These are phyloP conservation scores for Napeogenes sylphis DNA, from an alignment of 2,888 invertebrate genomes.

Conservation along the genomic window DNA sequence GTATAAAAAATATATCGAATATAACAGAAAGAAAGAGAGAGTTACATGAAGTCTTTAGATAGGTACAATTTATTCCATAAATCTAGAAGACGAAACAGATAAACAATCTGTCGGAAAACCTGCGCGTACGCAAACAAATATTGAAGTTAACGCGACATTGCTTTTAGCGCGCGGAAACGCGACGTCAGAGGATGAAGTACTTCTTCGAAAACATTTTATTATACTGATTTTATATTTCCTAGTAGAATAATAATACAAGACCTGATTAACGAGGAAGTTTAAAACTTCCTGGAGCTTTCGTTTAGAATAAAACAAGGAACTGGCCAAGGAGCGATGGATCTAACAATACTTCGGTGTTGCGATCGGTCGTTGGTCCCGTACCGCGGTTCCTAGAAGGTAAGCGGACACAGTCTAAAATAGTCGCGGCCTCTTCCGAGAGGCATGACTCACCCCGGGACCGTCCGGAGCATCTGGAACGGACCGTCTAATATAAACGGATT, in stretches of 20 bases:
- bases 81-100: slow-evolving; percentile 37
- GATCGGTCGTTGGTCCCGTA: slow-evolving; percentile 74
- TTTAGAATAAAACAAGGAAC: slow-evolving; percentile 61
- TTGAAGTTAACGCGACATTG: slow-evolving; percentile 28
- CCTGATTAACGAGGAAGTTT: slow-evolving; percentile 15
- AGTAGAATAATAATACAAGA: slow-evolving; percentile 9
- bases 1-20: too few species aligned
- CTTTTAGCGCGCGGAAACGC: slow-evolving; percentile 13
- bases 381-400: slow-evolving; percentile 74
- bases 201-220: too few species aligned
- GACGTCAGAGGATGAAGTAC: too few species aligned
- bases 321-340: slow-evolving; percentile 49
- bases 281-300: slow-evolving; percentile 44
- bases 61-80: too few species aligned
- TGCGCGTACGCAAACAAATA: slow-evolving; percentile 44
- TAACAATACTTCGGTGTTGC: slow-evolving; percentile 71
- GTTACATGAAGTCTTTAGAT: too few species aligned
- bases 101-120: slow-evolving; percentile 60
- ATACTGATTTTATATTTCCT: too few species aligned
- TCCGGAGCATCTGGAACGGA: slow-evolving; percentile 63
- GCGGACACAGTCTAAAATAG: slow-evolving; percentile 76
- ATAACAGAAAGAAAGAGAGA: too few species aligned
- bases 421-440: slow-evolving; percentile 71
- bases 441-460: slow-evolving; percentile 68
- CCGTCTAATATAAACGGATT: slow-evolving; percentile 39